phyloP scores from a whole-genome alignment of 2,888 invertebrate genomes.

The Clanis bilineata region DNA sequence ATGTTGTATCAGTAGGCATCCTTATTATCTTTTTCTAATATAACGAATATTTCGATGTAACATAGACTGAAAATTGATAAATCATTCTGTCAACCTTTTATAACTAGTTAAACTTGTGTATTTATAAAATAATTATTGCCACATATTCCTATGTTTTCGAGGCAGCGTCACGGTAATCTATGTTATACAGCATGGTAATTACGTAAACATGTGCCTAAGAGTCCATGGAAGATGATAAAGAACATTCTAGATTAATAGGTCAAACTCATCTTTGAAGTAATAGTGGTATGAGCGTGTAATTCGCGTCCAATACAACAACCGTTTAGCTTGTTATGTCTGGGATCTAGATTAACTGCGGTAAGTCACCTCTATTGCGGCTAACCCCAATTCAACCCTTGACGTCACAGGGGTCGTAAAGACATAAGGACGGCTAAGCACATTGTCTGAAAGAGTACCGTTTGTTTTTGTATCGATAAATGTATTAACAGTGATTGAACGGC shows the following conservation, averaged over 20 bases:
- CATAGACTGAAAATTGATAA: too few species aligned
- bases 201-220: not conserved
- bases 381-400: constrained; percentile 5
- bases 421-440: not conserved
- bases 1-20: not conserved
- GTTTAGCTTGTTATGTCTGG: not conserved
- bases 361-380: constrained; percentile 9
- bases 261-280: not conserved
- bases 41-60: too few species aligned
- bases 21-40: too few species aligned
- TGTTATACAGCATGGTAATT: not conserved
- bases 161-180: not conserved
- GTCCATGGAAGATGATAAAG: not conserved
- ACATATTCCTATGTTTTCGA: not conserved
- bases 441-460: not conserved
- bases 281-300: constrained; percentile 22
- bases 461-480: not conserved
- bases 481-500: not conserved
- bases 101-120: too few species aligned
- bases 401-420: constrained; percentile 4
- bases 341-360: constrained; percentile 11
- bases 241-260: not conserved
- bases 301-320: not conserved
- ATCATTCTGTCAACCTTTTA: too few species aligned
- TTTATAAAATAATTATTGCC: not conserved